Evolutionary conservation across 2,113 vertebrate genomes (phyloP).

Genomic region (Lucifuga dentata): DNA sequence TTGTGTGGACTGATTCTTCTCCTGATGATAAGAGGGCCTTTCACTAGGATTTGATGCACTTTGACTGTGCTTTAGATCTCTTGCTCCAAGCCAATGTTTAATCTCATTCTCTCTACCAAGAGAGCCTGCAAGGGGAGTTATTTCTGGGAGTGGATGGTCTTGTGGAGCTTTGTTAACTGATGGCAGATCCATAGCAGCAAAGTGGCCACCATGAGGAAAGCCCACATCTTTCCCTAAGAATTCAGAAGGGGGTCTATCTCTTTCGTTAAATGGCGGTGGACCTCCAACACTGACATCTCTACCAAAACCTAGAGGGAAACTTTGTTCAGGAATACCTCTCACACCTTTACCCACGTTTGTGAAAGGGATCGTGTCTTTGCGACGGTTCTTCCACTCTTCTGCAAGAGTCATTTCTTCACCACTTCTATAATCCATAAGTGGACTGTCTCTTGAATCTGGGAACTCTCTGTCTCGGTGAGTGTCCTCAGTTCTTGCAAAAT

Average conservation of each 20-base stretch:
- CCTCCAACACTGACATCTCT: slow-evolving; percentile 66
- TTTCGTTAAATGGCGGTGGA: slow-evolving; percentile 57
- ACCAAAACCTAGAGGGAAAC: slow-evolving; percentile 60
- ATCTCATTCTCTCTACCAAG: slow-evolving; percentile 67
- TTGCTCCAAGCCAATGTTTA: slow-evolving; percentile 74
- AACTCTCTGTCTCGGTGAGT: slow-evolving; percentile 65
- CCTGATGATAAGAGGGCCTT: slow-evolving; percentile 62
- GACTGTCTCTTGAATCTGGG: slow-evolving; percentile 62
- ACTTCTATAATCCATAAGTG: slow-evolving; percentile 74
- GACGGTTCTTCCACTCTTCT: slow-evolving; percentile 82
- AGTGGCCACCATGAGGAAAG: slow-evolving; percentile 65
- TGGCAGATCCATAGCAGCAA: slow-evolving; percentile 62
- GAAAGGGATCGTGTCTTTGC: slow-evolving; percentile 63
- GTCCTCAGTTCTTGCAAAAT: slow-evolving; percentile 62
- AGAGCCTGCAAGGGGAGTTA: slow-evolving; percentile 48
- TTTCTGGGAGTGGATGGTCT: slow-evolving; percentile 58
- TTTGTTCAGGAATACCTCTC: slow-evolving; percentile 54
- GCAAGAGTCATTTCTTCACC: slow-evolving; percentile 81
- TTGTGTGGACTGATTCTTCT: slow-evolving; percentile 57
- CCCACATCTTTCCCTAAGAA: slow-evolving; percentile 72
- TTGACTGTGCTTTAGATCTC: slow-evolving; percentile 66
- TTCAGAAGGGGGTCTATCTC: slow-evolving; percentile 57
- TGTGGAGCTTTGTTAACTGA: slow-evolving; percentile 60
- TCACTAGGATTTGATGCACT: slow-evolving; percentile 55
- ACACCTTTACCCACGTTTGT: slow-evolving; percentile 50